Conservation (phyloP, 23 tunicate species). For the Styela plicata region DNA sequence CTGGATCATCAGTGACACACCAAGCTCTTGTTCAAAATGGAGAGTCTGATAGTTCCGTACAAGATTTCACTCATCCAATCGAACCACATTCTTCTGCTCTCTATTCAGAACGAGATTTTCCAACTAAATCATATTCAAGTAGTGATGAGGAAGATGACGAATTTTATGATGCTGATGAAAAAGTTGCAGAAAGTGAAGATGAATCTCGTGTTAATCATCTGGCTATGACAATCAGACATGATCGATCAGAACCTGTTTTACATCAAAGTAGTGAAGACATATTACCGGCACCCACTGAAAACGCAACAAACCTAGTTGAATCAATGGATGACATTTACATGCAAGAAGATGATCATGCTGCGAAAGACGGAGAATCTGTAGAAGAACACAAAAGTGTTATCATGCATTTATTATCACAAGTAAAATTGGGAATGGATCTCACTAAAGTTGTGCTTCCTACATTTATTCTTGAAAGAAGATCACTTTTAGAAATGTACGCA, state of each 20-base stretch:
- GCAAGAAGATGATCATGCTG: slow-evolving; percentile 59
- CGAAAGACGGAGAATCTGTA: slow-evolving; percentile 71
- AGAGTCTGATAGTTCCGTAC: not conserved
- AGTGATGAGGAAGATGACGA: slow-evolving; percentile 80
- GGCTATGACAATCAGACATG: not conserved
- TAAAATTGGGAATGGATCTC: slow-evolving; percentile 96
- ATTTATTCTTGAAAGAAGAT: slow-evolving; percentile 85
- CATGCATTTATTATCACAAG: slow-evolving; percentile 91
- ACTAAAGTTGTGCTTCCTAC: slow-evolving; percentile 97
- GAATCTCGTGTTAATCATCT: not conserved
- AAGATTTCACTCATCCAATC: not conserved
- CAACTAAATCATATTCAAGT: slow-evolving; percentile 68
- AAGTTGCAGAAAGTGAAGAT: not conserved
- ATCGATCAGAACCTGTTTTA: slow-evolving; percentile 11
- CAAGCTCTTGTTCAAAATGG: not conserved
- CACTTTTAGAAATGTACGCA: slow-evolving; percentile 94
- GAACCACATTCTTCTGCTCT: not conserved
- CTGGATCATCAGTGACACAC: too few relatives aligned
- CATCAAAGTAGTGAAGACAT: not conserved
- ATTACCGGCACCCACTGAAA: too few relatives aligned
- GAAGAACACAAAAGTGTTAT: slow-evolving; percentile 96
- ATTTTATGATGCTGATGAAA: slow-evolving; percentile 85
- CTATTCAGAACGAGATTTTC: slow-evolving; percentile 28
- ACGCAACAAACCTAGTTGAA: not conserved
- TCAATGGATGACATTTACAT: slow-evolving; percentile 55